A percentile compares a stretch with the other conserved stretches of the same genome.
Conservation (phyloP, 2,797 vertebrate genomes). For the Onychomys torridus region DNA sequence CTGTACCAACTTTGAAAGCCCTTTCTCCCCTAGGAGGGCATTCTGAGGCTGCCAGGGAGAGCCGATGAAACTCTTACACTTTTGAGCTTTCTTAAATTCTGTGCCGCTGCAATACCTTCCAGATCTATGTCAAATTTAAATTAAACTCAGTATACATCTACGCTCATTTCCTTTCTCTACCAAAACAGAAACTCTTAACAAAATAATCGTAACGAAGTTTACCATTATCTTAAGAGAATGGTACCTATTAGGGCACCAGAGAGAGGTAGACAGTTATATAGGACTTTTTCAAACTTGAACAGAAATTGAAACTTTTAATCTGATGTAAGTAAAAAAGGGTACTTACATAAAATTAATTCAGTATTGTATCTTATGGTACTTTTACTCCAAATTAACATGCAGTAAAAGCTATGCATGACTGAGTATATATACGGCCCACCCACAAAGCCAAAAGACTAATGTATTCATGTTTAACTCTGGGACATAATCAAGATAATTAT, state of each 20-base stretch:
- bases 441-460: constrained; percentile 15
- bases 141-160: background rate
- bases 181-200: constrained; percentile 11
- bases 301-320: background rate
- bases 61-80: background rate
- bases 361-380: background rate
- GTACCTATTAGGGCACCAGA: background rate
- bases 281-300: background rate
- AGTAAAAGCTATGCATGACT: background rate
- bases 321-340: background rate
- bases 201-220: background rate
- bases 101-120: background rate
- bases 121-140: background rate
- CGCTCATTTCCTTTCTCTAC: background rate
- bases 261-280: background rate
- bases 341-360: background rate
- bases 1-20: background rate
- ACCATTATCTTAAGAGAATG: background rate
- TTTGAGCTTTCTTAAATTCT: background rate
- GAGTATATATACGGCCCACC: background rate
- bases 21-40: background rate
- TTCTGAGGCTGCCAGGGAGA: background rate
- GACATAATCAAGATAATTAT: background rate
- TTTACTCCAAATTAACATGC: constrained; percentile 46
- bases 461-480: background rate